Evolutionary conservation across 37 sponge, comb jelly and placozoan genomes (phyloP), one percentile per base, ranked within the genome.

Genomic region (Lycopodina hypogea): DNA sequence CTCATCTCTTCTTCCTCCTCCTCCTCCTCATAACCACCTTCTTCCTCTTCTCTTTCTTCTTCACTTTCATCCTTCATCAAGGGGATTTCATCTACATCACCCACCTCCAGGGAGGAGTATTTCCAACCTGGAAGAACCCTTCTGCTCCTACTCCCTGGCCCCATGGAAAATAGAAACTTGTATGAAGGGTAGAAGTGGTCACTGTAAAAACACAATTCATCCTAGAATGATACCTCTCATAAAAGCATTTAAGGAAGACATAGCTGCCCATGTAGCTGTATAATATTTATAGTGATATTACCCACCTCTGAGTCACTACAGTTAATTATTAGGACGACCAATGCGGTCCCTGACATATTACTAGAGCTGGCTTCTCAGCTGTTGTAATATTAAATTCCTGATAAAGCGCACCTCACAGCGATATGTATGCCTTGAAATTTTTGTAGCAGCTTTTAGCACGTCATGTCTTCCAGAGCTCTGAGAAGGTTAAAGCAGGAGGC

Each of bases 401-500:
- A n/a, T 59, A 6, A 59, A 65, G 32, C 35, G 11, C 34, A 32
- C n/a, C 8, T n/a, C n/a, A n/a, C n/a, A n/a, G n/a, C n/a, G n/a
- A n/a, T n/a, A n/a, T n/a, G n/a, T n/a, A n/a, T n/a, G n/a, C n/a
- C n/a, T n/a, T n/a, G n/a, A n/a, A n/a, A n/a, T n/a, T n/a, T n/a
- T n/a, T n/a, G n/a, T n/a, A n/a, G n/a, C n/a, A n/a, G n/a, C n/a
- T n/a, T n/a, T n/a, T n/a, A n/a, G n/a, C n/a, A n/a, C n/a, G 28
- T 2, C 2, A 93, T 93, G 93, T 93, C 93, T 23, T 88, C 93
- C 57, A 60, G 93, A 40, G 86, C 93, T 1, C 75, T 85, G 29
- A 68, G 83, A 58, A 42, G 90, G 42, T 62, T 93, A 29, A 59
- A 84, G 24, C 42, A 78, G 35, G 84, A 86, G 17, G 60, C 70